phyloP scores from a whole-genome alignment of 2,797 vertebrate genomes.

The Macrochelys suwanniensis region DNA sequence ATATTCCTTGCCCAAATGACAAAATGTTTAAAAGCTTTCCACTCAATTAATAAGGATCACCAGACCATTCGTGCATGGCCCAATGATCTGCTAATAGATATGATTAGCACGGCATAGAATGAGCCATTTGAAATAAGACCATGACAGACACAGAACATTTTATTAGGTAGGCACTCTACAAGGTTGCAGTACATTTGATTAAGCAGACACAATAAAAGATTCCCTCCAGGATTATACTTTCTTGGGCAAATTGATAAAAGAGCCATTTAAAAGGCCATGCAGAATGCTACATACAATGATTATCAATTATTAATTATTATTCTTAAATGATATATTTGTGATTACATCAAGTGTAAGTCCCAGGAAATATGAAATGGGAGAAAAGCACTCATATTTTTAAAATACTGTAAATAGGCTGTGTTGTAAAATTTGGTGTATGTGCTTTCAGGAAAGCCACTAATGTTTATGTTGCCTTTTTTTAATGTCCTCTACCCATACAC shows the following conservation, averaged over 20 bases:
- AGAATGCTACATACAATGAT: background rate
- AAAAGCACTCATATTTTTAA: background rate
- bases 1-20: background rate
- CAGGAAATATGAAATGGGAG: background rate
- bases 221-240: background rate
- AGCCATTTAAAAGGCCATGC: background rate
- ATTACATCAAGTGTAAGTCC: background rate
- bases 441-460: background rate
- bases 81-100: background rate
- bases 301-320: background rate
- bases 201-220: background rate
- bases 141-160: background rate
- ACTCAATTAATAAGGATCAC: slow-evolving; percentile 39
- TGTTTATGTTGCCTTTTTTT: background rate
- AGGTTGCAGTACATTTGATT: background rate
- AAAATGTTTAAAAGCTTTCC: slow-evolving; percentile 34
- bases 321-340: background rate
- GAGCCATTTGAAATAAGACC: background rate
- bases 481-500: background rate
- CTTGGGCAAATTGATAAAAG: background rate
- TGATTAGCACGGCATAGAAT: background rate
- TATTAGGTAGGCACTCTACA: slow-evolving; percentile 3
- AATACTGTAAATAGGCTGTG: background rate
- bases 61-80: slow-evolving; percentile 10
- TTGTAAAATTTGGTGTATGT: background rate